Evolutionary conservation across 92 coral and sea anemone species (phyloP).

Genomic region (Phymanthus crucifer): DNA sequence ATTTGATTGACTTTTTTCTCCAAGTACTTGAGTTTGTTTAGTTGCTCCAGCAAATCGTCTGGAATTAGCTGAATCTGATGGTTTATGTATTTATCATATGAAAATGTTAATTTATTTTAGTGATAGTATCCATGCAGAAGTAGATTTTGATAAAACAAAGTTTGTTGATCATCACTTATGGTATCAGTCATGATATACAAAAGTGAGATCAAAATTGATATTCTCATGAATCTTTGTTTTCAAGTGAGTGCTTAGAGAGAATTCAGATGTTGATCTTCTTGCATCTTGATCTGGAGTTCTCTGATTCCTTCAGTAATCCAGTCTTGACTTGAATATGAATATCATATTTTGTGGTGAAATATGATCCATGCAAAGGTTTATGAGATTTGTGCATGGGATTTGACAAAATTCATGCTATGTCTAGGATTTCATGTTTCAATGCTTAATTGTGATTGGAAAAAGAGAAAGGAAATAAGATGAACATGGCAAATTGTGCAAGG

Average conservation of each 20-base stretch:
- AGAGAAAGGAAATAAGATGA: background rate
- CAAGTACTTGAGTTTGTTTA: conserved; percentile 77
- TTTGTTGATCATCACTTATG: background rate
- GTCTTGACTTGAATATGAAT: background rate
- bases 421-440: background rate
- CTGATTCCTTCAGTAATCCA: background rate
- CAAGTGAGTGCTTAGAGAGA: background rate
- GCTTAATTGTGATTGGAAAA: background rate
- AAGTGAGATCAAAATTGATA: background rate
- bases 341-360: background rate
- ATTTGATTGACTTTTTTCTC: conserved; percentile 65
- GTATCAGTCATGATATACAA: background rate
- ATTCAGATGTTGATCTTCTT: background rate
- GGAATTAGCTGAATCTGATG: conserved; percentile 79
- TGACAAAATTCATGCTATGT: background rate
- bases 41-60: conserved; percentile 85
- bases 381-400: background rate
- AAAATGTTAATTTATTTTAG: background rate
- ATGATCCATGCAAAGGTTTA: background rate
- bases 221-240: background rate
- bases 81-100: conserved; percentile 9
- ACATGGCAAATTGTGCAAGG: too few relatives aligned
- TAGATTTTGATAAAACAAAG: background rate
- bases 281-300: background rate
- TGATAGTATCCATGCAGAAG: background rate